Evolutionary conservation across 2,113 vertebrate species (phyloP), one percentile per base, ranked within the genome.

Genomic region (Oryzias curvinotus): DNA sequence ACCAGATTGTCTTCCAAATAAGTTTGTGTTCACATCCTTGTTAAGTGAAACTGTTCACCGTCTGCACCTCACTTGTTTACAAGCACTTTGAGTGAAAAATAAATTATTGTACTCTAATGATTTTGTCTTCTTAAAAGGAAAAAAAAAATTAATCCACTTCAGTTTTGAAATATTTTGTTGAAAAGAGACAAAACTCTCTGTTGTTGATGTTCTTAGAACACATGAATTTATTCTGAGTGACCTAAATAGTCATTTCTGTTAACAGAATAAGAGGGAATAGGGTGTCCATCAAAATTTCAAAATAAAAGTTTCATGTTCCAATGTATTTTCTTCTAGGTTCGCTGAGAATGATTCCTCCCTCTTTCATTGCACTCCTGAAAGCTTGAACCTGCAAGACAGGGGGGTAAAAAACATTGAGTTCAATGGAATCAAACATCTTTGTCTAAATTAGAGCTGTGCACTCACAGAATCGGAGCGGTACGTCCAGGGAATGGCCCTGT

Each of bases 321-420:
- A 52, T 12, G 61, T 92, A 95, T 84, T 95, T 93, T 51, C 94
- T 92, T 58, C 83, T 90, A 13, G 94, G 95, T 78, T 99, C 97
- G 47, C 5, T 85, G 4, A 98, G 89, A 45, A 78, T 30, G 0
- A 98, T 85, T 10, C 96, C 97, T 14, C 95, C 94, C 7, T 94
- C 93, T 55, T 92, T 92, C 92, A 98, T 65, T 7, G 95, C 94
- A 44, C 68, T 79, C 52, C 92, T 79, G 4, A 98, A 95, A 3
- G 75, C 81, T 84, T 94, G 92, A 62, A 96, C 89, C 97, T 98
- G 78, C 63, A 21, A 63, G 30, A 58, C 16, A 62, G 12, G 14
- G 3, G 59, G 43, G 8, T 15, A 44, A 10, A 7, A 28, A 13
- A 41, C 8, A 14, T 5, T 4, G 2, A 48, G n/a, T 48, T 19